Evolutionary conservation across 2,888 invertebrate genomes (phyloP).

Genomic region (Agrilus mali): DNA sequence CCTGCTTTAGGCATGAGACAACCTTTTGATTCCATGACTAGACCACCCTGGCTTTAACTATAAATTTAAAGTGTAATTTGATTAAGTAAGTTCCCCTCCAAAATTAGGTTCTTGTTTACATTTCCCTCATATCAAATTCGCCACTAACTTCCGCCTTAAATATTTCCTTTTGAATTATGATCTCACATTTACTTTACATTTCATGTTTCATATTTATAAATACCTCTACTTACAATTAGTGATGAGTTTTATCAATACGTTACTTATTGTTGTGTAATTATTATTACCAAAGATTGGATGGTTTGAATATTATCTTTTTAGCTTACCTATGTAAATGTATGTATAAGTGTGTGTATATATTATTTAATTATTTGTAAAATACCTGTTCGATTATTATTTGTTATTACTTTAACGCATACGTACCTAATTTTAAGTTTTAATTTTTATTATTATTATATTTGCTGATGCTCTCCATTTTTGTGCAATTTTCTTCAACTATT

Average conservation of each 20-base stretch:
- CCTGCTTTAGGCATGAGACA: constrained; percentile 52
- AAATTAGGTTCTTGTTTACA: no score
- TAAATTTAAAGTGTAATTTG: background rate
- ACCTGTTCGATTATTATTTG: constrained; percentile 2
- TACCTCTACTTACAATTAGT: background rate
- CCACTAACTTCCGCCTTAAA: no score
- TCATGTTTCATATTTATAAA: no score
- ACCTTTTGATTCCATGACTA: constrained; percentile 57
- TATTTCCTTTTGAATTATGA: no score
- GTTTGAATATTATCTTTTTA: constrained; percentile 9
- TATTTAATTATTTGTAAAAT: constrained; percentile 1
- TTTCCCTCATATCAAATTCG: no score
- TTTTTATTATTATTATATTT: no score
- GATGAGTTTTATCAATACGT: constrained; percentile 4
- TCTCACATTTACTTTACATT: no score
- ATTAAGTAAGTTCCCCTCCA: no score
- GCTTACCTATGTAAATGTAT: constrained; percentile 13
- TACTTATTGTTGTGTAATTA: constrained; percentile 7
- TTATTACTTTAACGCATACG: background rate
- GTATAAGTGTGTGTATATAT: constrained; percentile 6
- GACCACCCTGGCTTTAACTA: constrained; percentile 54
- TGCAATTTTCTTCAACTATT: background rate
- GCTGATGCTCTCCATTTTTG: background rate
- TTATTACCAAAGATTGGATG: constrained; percentile 25
- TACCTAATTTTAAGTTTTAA: no score